phyloP scores from a whole-genome alignment of 2,797 vertebrate genomes.

The Acanthurus lineatus region DNA sequence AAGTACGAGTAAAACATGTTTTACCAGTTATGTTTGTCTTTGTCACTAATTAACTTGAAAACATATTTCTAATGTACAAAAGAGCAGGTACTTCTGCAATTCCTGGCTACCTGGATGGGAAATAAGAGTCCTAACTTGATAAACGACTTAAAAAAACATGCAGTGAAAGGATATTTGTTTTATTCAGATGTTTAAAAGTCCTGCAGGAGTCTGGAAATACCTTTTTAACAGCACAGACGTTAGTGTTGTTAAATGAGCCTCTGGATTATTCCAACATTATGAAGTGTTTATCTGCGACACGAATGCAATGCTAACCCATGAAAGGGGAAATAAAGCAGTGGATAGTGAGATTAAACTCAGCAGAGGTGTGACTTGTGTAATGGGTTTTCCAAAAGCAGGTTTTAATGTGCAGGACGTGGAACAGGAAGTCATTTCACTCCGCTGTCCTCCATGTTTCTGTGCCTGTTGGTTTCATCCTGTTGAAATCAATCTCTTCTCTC shows the following conservation, averaged over 20 bases:
- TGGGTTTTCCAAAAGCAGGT: neutral
- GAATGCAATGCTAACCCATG: neutral
- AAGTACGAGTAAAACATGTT: neutral
- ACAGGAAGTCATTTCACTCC: slow-evolving; percentile 27
- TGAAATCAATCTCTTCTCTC: neutral
- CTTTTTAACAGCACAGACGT: neutral
- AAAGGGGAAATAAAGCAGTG: too few relatives aligned
- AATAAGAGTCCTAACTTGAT: neutral
- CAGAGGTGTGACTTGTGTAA: too few relatives aligned
- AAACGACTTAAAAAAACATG: neutral
- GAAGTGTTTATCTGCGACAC: neutral
- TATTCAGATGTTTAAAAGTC: too few relatives aligned
- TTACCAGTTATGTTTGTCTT: neutral
- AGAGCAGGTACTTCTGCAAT: too few relatives aligned
- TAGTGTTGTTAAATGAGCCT: neutral
- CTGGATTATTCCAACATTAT: neutral
- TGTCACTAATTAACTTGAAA: too few relatives aligned
- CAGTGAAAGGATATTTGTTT: too few relatives aligned
- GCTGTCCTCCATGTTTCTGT: slow-evolving; percentile 10
- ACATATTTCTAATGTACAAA: neutral
- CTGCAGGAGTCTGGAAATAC: neutral
- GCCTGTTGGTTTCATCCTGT: neutral
- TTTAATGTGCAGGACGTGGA: neutral
- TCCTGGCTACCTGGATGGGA: too few relatives aligned
- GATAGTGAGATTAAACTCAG: neutral